Conservation (phyloP, 2,797 vertebrate species). For the Rhinophrynus dorsalis region DNA sequence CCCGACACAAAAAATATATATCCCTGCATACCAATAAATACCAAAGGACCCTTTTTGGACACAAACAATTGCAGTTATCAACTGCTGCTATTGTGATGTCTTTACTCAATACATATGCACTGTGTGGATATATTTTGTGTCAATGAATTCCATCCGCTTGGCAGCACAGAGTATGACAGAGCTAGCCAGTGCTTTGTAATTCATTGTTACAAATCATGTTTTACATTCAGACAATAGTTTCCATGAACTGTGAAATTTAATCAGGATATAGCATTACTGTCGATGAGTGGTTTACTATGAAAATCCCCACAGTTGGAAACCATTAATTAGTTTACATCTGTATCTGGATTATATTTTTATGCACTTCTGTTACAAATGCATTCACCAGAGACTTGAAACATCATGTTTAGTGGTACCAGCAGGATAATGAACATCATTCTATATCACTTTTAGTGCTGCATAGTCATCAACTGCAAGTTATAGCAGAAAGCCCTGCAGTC, state of each 20-base stretch:
- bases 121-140: too few relatives aligned
- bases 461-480: not conserved
- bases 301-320: not conserved
- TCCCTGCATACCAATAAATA: too few relatives aligned
- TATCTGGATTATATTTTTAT: not conserved
- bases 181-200: not conserved
- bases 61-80: too few relatives aligned
- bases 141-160: too few relatives aligned
- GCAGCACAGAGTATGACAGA: too few relatives aligned
- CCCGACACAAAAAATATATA: too few relatives aligned
- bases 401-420: not conserved
- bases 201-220: constrained; percentile 7
- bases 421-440: constrained; percentile 6
- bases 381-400: not conserved
- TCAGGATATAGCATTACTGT: not conserved
- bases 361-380: not conserved
- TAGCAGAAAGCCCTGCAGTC: not conserved
- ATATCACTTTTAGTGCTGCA: not conserved
- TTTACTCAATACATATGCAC: too few relatives aligned
- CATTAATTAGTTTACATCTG: not conserved
- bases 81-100: too few relatives aligned
- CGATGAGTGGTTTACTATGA: not conserved
- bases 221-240: not conserved
- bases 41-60: too few relatives aligned
- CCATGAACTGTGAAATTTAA: not conserved